Conservation (phyloP, 2,113 vertebrate genomes). For the Arenaria interpres region DNA sequence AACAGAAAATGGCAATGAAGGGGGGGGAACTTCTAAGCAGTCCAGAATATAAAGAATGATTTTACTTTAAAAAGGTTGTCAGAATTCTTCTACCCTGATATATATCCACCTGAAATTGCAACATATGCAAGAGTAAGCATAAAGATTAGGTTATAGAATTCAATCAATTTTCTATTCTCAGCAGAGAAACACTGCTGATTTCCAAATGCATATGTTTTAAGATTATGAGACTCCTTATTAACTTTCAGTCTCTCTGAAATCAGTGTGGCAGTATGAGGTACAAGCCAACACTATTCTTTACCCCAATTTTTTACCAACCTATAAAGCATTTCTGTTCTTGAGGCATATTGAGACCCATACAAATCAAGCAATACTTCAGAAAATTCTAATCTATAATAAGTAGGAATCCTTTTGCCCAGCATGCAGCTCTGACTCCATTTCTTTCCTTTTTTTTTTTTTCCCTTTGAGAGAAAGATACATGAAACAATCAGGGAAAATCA, state of each 20-base stretch:
- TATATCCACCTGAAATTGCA: neutral
- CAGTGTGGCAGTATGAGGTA: neutral
- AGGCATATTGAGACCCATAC: neutral
- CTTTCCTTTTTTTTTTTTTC: neutral
- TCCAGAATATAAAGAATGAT: neutral
- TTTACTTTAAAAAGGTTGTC: neutral
- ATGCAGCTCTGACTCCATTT: neutral
- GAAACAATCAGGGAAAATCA: neutral
- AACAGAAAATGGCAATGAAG: neutral
- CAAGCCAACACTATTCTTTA: neutral
- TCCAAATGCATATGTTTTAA: neutral
- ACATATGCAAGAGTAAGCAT: slow-evolving; percentile 3
- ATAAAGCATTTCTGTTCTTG: neutral
- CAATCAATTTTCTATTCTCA: slow-evolving; percentile 21
- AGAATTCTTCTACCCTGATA: neutral
- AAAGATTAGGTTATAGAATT: slow-evolving; percentile 21
- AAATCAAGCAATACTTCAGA: slow-evolving; percentile 11
- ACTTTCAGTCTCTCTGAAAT: neutral
- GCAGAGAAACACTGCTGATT: neutral
- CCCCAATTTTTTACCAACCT: neutral
- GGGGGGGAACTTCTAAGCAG: neutral
- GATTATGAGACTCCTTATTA: neutral
- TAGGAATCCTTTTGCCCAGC: neutral
- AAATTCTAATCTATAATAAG: neutral
- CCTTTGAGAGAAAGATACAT: neutral